phyloP scores from a whole-genome alignment of 2,113 vertebrate genomes.

The Boleophthalmus pectinirostris region DNA sequence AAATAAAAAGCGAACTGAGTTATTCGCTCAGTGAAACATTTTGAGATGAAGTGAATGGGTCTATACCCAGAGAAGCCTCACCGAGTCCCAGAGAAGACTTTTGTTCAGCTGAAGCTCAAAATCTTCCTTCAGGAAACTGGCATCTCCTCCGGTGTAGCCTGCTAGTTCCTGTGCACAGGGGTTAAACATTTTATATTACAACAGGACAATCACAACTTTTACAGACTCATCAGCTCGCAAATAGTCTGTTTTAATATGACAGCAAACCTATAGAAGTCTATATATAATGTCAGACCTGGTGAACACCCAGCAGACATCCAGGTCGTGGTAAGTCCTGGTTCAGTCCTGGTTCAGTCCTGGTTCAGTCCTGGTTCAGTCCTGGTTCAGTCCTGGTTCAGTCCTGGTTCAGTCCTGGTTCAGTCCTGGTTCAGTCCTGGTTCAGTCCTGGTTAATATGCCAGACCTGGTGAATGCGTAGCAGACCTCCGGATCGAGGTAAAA shows the following conservation, averaged over 20 bases:
- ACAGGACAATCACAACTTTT: background rate
- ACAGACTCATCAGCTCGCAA: no score
- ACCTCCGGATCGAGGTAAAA: slow-evolving; percentile 87
- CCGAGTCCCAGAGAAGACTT: slow-evolving; percentile 85
- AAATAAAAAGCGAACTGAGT: no score
- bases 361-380: background rate
- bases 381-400: no score
- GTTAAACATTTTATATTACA: background rate
- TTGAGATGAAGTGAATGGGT: background rate
- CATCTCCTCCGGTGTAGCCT: slow-evolving; percentile 92
- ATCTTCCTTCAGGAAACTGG: slow-evolving; percentile 93
- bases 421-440: no score
- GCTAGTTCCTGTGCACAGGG: slow-evolving; percentile 85
- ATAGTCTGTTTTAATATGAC: no score
- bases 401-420: background rate
- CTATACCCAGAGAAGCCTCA: slow-evolving; percentile 63
- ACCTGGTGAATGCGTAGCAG: slow-evolving; percentile 97
- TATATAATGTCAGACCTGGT: no score
- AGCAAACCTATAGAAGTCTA: no score
- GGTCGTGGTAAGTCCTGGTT: slow-evolving; percentile 75
- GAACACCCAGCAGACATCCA: slow-evolving; percentile 83
- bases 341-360: no score
- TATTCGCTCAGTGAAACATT: no score
- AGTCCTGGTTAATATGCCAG: no score
- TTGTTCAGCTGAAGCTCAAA: slow-evolving; percentile 94